Evolutionary conservation across 2,113 vertebrate species (phyloP).

Genomic region (Pomatostomus ruficeps): DNA sequence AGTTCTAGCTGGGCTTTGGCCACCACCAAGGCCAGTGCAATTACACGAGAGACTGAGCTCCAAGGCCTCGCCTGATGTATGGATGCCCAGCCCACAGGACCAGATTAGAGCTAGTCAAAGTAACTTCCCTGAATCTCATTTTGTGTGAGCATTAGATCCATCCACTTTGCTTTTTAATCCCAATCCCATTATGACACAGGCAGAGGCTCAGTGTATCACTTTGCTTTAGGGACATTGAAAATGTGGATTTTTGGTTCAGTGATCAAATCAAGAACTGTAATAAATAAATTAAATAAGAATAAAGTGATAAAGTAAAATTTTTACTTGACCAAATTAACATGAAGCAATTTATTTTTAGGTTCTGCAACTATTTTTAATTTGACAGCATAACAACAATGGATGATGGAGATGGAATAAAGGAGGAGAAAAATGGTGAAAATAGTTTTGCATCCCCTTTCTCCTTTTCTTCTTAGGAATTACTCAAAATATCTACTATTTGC

Average conservation of each 20-base stretch:
- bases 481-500: neutral
- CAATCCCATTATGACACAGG: neutral
- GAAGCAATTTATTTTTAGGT: neutral
- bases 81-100: neutral
- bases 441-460: neutral
- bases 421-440: neutral
- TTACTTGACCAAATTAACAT: neutral
- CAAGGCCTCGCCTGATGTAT: accelerated
- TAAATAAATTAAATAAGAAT: no score
- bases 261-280: neutral
- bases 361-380: neutral
- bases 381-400: neutral
- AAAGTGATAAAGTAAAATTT: neutral
- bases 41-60: neutral
- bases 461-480: neutral
- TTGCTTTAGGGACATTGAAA: neutral
- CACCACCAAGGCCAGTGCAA: neutral
- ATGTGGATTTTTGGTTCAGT: neutral
- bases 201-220: neutral
- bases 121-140: neutral
- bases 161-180: neutral
- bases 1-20: neutral
- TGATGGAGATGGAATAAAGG: neutral
- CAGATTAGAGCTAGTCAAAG: neutral
- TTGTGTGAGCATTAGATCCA: neutral